Evolutionary conservation across 2,888 invertebrate genomes (phyloP).

Genomic region (Rutpela maculata): DNA sequence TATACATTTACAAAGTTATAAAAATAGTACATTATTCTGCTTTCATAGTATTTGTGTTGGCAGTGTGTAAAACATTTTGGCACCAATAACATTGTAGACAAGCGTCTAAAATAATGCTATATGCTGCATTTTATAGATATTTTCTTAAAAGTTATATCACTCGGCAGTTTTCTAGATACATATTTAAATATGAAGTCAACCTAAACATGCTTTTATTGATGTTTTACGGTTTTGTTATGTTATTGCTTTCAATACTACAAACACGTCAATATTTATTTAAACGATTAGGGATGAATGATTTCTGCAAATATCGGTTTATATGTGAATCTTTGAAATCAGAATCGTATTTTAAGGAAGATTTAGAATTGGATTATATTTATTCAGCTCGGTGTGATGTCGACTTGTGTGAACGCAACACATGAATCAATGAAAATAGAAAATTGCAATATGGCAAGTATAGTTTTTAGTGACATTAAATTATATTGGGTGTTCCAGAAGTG

Average conservation of each 20-base stretch:
- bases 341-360: too few relatives aligned
- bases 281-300: background rate
- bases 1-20: background rate
- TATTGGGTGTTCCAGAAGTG: too few relatives aligned
- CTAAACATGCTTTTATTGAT: background rate
- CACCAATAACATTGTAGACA: background rate
- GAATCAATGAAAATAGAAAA: too few relatives aligned
- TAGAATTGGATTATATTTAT: too few relatives aligned
- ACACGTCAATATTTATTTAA: background rate
- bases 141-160: background rate
- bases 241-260: background rate
- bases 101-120: background rate
- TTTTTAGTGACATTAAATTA: too few relatives aligned
- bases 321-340: too few relatives aligned
- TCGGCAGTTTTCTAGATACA: background rate
- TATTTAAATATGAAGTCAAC: background rate
- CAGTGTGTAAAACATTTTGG: background rate
- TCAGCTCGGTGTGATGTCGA: too few relatives aligned
- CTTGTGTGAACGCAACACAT: too few relatives aligned
- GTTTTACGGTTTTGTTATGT: slow-evolving; percentile 12
- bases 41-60: background rate
- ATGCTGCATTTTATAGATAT: background rate
- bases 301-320: too few relatives aligned
- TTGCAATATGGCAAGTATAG: too few relatives aligned
- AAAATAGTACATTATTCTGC: background rate